phyloP scores from a whole-genome alignment of 2,888 invertebrate species.

The Drosophila neotestacea region DNA sequence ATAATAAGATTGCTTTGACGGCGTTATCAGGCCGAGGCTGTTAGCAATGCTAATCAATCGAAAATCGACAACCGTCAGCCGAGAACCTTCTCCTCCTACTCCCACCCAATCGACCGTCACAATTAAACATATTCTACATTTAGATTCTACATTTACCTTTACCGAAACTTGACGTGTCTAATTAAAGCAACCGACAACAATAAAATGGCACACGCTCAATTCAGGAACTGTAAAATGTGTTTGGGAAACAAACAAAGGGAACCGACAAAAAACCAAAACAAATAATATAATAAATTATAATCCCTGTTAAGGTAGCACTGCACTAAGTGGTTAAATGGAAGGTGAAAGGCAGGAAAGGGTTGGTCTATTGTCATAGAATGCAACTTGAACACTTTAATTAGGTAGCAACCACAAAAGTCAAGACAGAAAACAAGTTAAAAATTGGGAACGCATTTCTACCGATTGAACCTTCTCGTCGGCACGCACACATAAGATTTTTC shows the following conservation, averaged over 20 bases:
- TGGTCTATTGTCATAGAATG: slow-evolving; percentile 30
- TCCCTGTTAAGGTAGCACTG: slow-evolving; percentile 7
- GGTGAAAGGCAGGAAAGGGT: background rate
- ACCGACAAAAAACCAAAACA: background rate
- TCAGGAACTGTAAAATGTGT: slow-evolving; percentile 31
- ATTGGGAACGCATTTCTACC: slow-evolving; percentile 24
- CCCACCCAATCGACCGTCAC: background rate
- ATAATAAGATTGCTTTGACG: slow-evolving; percentile 12
- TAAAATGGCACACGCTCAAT: slow-evolving; percentile 16
- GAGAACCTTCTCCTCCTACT: background rate
- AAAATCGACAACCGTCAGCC: background rate
- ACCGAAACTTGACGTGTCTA: slow-evolving; percentile 34
- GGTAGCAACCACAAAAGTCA: slow-evolving; percentile 61
- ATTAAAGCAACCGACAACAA: slow-evolving; percentile 44
- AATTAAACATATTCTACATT: slow-evolving; percentile 16
- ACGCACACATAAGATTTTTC: slow-evolving; percentile 24
- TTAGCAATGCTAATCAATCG: slow-evolving; percentile 58
- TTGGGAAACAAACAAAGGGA: slow-evolving; percentile 16
- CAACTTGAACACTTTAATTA: slow-evolving; percentile 66
- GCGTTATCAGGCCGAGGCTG: slow-evolving; percentile 32
- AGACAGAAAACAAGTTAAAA: slow-evolving; percentile 20
- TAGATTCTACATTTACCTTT: slow-evolving; percentile 25
- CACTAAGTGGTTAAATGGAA: slow-evolving; percentile 2
- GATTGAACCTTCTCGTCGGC: slow-evolving; percentile 19
- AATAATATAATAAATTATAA: slow-evolving; percentile 6